Base-by-base conservation (phyloP, 2,888 invertebrate genomes). In the Harmothoe impar region DNA sequence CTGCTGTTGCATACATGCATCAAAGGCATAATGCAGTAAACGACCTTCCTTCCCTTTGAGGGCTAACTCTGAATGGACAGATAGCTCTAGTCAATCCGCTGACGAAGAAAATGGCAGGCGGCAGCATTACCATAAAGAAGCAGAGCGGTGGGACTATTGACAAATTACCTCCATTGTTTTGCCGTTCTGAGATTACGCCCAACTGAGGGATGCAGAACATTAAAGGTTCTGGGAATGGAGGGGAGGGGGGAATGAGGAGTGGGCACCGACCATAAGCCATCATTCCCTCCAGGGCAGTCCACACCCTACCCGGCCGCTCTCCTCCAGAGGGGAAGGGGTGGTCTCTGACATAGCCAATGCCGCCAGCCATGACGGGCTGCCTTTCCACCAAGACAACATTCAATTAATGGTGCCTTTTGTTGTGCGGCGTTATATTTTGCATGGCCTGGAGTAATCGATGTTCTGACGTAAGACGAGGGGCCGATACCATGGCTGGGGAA, bases 51-150 rank as follows among this genome's bases (percentile, higher is more conserved):
- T n/a, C n/a, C n/a, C n/a, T n/a, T 10, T 52, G 54, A 3, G 20
- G 20, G 15, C 23, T 84, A 1, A n/a, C 7, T 3, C 62, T 3
- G 62, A 15, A 20, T 1, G 62, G 62, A 62, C 62, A 62, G 62
- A 43, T 62, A 62, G n/a, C 62, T 62, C 23, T n/a, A 62, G 62
- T 62, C 62, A 62, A 62, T 62, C 23, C 62, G 20, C 20, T 20
- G 62, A 1, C n/a, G 12, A 62, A n/a, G 62, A 62, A 62, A 62
- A 62, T n/a, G 62, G 12, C 62, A 62, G 62, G 62, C 62, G 62
- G 77, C 77, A 77, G 77, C 77, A 77, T 77, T 25, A 77, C 29
- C 77, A 77, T 77, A 31, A 31, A 77, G 77, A 77, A 77, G 31
- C 20, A 62, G 31, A 29, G 77, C 77, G 17, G 31, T 31, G 77